phyloP scores from a whole-genome alignment of 2,797 vertebrate species.

The Eupleurogrammus muticus region DNA sequence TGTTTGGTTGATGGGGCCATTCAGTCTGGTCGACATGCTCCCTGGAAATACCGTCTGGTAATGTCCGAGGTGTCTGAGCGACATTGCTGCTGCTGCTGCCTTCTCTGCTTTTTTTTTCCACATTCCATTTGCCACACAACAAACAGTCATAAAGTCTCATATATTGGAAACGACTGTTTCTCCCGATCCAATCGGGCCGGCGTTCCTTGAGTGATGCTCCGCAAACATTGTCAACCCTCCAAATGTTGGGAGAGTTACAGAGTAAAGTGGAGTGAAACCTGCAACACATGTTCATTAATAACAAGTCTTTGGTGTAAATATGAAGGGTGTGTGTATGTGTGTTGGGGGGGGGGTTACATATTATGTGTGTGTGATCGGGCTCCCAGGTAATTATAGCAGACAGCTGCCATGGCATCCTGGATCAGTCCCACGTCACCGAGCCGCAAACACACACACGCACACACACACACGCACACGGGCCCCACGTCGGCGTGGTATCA shows the following conservation, averaged over 20 bases:
- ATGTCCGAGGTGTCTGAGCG: slow-evolving; percentile 46
- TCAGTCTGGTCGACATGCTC: slow-evolving; percentile 55
- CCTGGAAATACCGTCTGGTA: slow-evolving; percentile 52
- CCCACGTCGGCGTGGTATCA: slow-evolving; percentile 64
- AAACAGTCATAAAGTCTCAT: slow-evolving; percentile 39
- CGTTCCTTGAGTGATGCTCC: slow-evolving; percentile 46
- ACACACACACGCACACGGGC: slow-evolving; percentile 37
- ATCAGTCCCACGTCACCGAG: slow-evolving; percentile 80
- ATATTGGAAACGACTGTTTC: slow-evolving; percentile 41
- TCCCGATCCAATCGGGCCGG: slow-evolving; percentile 41
- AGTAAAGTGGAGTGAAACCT: slow-evolving; percentile 53
- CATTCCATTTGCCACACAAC: slow-evolving; percentile 34
- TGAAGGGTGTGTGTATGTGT: slow-evolving; percentile 50
- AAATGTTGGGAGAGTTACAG: slow-evolving; percentile 57
- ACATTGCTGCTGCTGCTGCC: neutral
- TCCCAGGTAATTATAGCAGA: slow-evolving; percentile 82
- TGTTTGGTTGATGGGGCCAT: slow-evolving; percentile 60
- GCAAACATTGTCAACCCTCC: slow-evolving; percentile 42
- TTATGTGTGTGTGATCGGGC: slow-evolving; percentile 59
- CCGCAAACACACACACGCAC: slow-evolving; percentile 51
- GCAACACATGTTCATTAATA: slow-evolving; percentile 76
- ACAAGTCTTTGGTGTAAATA: slow-evolving; percentile 75
- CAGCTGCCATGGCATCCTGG: slow-evolving; percentile 81
- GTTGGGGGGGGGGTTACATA: slow-evolving; percentile 10
- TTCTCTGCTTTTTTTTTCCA: neutral